Percentiles rank a stretch among this genome's conserved stretches.
Conservation (phyloP, 2,888 invertebrate genomes). For the Euphydryas editha region DNA sequence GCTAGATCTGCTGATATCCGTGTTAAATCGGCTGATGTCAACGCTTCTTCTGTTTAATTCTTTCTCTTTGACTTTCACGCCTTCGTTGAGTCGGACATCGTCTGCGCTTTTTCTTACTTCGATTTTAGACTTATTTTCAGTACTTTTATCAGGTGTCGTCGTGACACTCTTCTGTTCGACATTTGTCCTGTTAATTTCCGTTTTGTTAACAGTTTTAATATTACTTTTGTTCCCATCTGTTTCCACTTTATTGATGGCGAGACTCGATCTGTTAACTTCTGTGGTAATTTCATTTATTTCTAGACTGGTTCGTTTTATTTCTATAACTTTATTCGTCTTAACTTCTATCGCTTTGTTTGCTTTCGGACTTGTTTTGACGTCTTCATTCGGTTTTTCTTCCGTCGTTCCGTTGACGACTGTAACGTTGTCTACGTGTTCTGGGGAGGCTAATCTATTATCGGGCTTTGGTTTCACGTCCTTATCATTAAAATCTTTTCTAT, state of each 20-base stretch:
- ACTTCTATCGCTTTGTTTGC: constrained; percentile 36
- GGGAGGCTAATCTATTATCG: constrained; percentile 44
- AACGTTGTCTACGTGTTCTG: constrained; percentile 41
- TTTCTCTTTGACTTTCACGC: constrained; percentile 14
- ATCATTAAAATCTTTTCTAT: constrained; percentile 47
- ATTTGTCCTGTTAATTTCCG: background rate
- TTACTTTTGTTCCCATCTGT: constrained; percentile 17
- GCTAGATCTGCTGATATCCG: constrained; percentile 42
- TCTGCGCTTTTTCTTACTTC: constrained; percentile 42
- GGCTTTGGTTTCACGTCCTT: constrained; percentile 53
- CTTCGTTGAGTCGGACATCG: constrained; percentile 37
- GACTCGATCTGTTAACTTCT: constrained; percentile 23
- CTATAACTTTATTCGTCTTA: constrained; percentile 35
- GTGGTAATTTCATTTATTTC: constrained; percentile 25
- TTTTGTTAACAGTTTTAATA: constrained; percentile 9
- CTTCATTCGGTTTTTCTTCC: constrained; percentile 48
- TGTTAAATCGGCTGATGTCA: constrained; percentile 39
- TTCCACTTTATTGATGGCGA: constrained; percentile 24
- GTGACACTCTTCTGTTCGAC: constrained; percentile 3
- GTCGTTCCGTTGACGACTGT: constrained; percentile 41
- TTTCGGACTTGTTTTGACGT: constrained; percentile 41
- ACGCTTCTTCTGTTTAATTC: constrained; percentile 26
- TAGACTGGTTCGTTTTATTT: constrained; percentile 23
- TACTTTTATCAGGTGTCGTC: constrained; percentile 13
- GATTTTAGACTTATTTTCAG: constrained; percentile 29